Evolutionary conservation across 2,113 vertebrate species (phyloP), one percentile per base, ranked within the genome.

Genomic region (Python bivittatus): DNA sequence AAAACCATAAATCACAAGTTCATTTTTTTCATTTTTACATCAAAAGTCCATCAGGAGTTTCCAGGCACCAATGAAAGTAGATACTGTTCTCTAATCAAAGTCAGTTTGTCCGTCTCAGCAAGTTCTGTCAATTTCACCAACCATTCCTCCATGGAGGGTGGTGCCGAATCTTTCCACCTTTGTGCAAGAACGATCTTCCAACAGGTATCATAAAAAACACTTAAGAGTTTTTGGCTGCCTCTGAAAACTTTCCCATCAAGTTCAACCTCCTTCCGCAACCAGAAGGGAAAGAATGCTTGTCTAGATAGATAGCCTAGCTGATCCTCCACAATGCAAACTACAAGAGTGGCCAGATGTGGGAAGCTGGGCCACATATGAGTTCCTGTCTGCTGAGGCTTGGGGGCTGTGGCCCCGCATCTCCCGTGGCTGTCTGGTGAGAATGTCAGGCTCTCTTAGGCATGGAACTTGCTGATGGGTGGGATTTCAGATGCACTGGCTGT

Each of bases 401-500:
- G 54, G 48, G 44, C n/a, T 86, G n/a, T 91, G 44, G 20, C 29
- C 42, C 53, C 86, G 6, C 86, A 83, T 17, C 91, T 72, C 42
- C 91, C 53, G 56, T 52, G 84, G 87, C 56, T 15, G 72, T 84
- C 91, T 89, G 79, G 42, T 27, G 44, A 83, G 38, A 89, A 89
- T 92, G 57, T 89, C 91, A 92, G 88, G 44, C 57, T 61, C 58
- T 25, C n/a, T 85, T 83, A 84, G 72, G 57, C 79, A 2, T 42
- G 87, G 88, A 85, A 89, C 72, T 92, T 89, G 91, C 91, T 92
- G 87, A 92, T 12, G 10, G 23, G 79, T 61, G 79, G 23, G 72
- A 92, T 92, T 92, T 89, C 79, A 29, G 53, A 85, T 7, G 72
- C 44, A 27, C 23, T 64, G 38, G 86, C 86, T 23, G n/a, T 58